Conservation (phyloP, 2,113 vertebrate species). For the Philantomba maxwellii region DNA sequence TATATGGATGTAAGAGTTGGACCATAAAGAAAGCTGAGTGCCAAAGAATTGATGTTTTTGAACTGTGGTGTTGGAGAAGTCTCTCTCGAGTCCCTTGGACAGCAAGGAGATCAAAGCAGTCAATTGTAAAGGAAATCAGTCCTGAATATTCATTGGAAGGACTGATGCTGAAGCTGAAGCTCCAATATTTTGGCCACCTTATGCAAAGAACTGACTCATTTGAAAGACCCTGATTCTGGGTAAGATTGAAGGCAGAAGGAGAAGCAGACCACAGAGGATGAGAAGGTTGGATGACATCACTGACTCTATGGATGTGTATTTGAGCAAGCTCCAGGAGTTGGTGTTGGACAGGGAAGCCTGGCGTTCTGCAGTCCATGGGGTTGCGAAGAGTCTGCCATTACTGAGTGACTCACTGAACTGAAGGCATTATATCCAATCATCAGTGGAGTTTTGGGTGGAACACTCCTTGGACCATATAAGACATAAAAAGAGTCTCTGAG, state of each 20-base stretch:
- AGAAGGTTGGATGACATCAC: not conserved
- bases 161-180: not conserved
- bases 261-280: not conserved
- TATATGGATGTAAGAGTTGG: not conserved
- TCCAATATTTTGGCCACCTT: not conserved
- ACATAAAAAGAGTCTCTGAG: not conserved
- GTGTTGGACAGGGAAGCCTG: not conserved
- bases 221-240: not conserved
- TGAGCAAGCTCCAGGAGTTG: not conserved
- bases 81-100: not conserved
- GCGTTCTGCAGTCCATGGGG: fast-evolving
- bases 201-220: not conserved
- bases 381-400: not conserved
- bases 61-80: not conserved
- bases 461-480: not conserved
- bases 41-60: not conserved
- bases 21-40: not conserved
- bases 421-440: not conserved
- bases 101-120: not conserved
- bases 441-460: not conserved
- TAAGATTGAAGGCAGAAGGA: not conserved
- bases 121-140: not conserved
- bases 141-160: not conserved
- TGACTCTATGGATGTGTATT: not conserved
- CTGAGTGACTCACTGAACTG: not conserved